These are phyloP conservation scores for Mormoops blainvillei DNA, from an alignment of 2,113 vertebrate genomes.

Conservation along the genomic window DNA sequence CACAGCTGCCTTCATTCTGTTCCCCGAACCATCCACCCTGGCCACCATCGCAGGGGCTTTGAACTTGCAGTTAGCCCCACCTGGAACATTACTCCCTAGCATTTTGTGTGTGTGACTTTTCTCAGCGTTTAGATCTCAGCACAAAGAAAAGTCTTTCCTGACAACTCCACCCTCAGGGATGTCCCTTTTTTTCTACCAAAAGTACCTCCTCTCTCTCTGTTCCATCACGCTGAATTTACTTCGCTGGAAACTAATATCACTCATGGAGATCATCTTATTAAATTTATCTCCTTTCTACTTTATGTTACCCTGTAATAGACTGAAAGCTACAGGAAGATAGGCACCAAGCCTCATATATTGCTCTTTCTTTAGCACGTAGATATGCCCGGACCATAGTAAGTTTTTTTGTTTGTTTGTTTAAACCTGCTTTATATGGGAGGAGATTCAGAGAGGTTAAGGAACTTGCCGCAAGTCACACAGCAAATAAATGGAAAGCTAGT, in stretches of 20 bases:
- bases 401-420: not conserved
- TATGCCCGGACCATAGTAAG: not conserved
- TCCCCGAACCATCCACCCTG: not conserved
- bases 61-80: not conserved
- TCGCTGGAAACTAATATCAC: not conserved
- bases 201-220: not conserved
- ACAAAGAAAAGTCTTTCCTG: not conserved
- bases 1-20: not conserved
- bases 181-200: accelerated
- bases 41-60: not conserved
- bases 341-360: not conserved
- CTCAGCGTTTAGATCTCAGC: not conserved
- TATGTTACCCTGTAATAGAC: not conserved
- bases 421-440: not conserved
- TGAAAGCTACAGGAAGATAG: not conserved
- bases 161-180: not conserved
- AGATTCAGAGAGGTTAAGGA: conserved; percentile 12
- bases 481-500: not conserved
- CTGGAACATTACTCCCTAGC: too few relatives aligned
- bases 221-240: not conserved
- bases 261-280: not conserved
- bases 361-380: not conserved
- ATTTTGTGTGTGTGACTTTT: not conserved
- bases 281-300: not conserved
- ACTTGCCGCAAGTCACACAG: not conserved